phyloP scores from a whole-genome alignment of 2,113 vertebrate genomes.

The Steatornis caripensis region DNA sequence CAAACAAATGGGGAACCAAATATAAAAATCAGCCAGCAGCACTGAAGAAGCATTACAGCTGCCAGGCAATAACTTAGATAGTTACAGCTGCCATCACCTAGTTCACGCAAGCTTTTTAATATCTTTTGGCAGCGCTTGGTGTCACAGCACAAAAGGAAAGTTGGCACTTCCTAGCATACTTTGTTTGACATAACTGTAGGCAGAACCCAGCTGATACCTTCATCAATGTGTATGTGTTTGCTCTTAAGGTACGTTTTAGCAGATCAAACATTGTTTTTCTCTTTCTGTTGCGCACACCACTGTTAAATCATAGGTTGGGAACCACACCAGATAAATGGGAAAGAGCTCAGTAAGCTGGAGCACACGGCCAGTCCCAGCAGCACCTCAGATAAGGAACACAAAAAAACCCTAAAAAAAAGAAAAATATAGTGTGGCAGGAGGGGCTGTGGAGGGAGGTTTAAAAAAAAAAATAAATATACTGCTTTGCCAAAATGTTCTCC shows the following conservation, averaged over 20 bases:
- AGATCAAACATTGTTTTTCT: slow-evolving; percentile 56
- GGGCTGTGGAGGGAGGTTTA: slow-evolving; percentile 15
- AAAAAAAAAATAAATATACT: slow-evolving; percentile 40
- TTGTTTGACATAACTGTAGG: slow-evolving; percentile 85
- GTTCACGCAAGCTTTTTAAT: slow-evolving; percentile 85
- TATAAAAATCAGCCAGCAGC: slow-evolving; percentile 75
- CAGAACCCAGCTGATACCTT: slow-evolving; percentile 84
- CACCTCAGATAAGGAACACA: slow-evolving; percentile 59
- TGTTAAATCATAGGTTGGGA: slow-evolving; percentile 65
- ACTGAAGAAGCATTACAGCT: slow-evolving; percentile 77
- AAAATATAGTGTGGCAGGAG: slow-evolving; percentile 40
- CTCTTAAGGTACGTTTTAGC: slow-evolving; percentile 75
- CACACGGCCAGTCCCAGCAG: slow-evolving; percentile 53
- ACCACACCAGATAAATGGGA: slow-evolving; percentile 54
- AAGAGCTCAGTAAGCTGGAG: slow-evolving; percentile 17
- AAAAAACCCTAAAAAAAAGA: background rate
- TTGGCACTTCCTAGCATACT: slow-evolving; percentile 80
- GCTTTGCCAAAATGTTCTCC: slow-evolving; percentile 36
- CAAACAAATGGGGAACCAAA: slow-evolving; percentile 74
- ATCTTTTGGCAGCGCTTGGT: slow-evolving; percentile 80
- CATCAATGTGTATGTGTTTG: slow-evolving; percentile 69
- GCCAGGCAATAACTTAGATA: slow-evolving; percentile 85
- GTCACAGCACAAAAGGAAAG: slow-evolving; percentile 84
- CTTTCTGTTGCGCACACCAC: slow-evolving; percentile 4
- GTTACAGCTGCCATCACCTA: slow-evolving; percentile 86